Evolutionary conservation across 2,113 vertebrate species (phyloP), one percentile per base, ranked within the genome.

Genomic region (Colinus virginianus): DNA sequence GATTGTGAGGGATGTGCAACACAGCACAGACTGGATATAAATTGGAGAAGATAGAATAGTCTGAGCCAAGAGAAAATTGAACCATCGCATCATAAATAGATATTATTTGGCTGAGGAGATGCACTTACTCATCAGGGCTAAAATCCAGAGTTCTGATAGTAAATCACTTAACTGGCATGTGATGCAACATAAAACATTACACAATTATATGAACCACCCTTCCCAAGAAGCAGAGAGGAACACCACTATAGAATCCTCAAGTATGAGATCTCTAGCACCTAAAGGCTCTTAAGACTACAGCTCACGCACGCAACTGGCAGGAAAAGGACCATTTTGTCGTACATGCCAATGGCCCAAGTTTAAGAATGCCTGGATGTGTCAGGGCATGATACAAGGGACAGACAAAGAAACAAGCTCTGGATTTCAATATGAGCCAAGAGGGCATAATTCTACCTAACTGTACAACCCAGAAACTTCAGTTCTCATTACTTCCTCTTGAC

Each of bases 391-490:
- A 42, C 8, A 9, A 11, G 25, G 19, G 8, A 46, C 3, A 42
- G 18, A 3, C 6, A 62, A 61, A 40, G 19, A 55, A 77, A 2
- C 7, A 21, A 77, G 14, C 13, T 74, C 49, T 51, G 12, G 22
- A 48, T 36, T 55, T 7, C 2, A 0, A 3, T 1, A 49, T 13
- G 40, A n/a, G 23, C 36, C 6, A 34, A 1, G 21, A n/a, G 6
- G 15, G 32, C 38, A 5, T 12, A 1, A 13, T 68, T 64, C 77
- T 30, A 46, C 6, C 17, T 4, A 17, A 13, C 3, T 28, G 14
- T 13, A 26, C 26, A 45, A 23, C 16, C 34, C 48, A 62, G 59
- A 11, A 1, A 43, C 26, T 67, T 69, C 51, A 56, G 14, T 18
- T 79, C 12, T 32, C 13, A 9, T 56, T 30, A 7, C 16, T 48